Percentiles rank a stretch among this genome's conserved stretches.
These are phyloP conservation scores for Tenthredo notha DNA, from an alignment of 2,888 invertebrate genomes.

Conservation along the genomic window DNA sequence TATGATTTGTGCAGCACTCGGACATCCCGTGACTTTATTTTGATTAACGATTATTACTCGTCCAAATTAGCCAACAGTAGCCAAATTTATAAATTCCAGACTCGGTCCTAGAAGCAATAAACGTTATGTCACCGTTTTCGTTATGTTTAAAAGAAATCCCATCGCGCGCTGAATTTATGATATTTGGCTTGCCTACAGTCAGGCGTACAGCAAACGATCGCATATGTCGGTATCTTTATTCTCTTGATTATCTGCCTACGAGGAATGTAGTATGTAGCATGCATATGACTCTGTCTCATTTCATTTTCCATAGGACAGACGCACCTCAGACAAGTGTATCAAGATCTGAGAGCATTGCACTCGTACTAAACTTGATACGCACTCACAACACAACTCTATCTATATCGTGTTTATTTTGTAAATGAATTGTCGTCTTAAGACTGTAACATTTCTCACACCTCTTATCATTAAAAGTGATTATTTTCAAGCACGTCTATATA, in stretches of 20 bases:
- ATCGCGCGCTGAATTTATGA: background rate
- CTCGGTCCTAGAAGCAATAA: background rate
- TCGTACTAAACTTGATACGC: background rate
- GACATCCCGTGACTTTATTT: background rate
- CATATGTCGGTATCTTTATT: background rate
- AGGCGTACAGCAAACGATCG: background rate
- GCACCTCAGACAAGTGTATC: background rate
- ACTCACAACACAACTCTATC: background rate
- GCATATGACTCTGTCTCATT: background rate
- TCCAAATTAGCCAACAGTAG: background rate
- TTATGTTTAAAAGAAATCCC: background rate
- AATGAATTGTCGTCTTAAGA: slow-evolving; percentile 6
- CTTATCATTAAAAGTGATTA: slow-evolving; percentile 35
- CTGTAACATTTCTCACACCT: background rate
- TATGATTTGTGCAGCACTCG: background rate
- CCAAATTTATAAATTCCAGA: background rate
- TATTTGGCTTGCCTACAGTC: background rate
- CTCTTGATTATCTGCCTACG: background rate
- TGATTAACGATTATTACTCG: background rate
- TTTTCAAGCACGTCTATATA: slow-evolving; percentile 17
- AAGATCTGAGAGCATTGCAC: background rate
- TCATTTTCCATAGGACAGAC: background rate
- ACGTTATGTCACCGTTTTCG: background rate
- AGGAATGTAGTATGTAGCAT: background rate
- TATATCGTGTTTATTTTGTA: background rate